These are phyloP conservation scores for Athalia cordata DNA, from an alignment of 2,888 invertebrate genomes.

Conservation along the genomic window DNA sequence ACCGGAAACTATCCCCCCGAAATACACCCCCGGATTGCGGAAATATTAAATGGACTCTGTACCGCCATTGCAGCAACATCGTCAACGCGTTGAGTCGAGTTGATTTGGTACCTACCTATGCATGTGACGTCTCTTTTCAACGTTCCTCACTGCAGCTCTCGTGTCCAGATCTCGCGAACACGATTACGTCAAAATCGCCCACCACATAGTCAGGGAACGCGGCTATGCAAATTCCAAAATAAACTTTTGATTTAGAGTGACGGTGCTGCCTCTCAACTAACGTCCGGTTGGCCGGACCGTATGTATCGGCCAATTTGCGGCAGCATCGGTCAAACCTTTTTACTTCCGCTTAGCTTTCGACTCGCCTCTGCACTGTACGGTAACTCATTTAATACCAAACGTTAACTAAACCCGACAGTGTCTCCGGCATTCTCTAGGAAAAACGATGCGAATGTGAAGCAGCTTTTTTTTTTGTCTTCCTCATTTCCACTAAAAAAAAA, in stretches of 20 bases:
- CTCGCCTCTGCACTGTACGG: slow-evolving; percentile 4
- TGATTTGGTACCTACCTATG: background rate
- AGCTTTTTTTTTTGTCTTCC: no score
- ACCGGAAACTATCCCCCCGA: slow-evolving; percentile 51
- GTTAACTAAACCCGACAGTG: background rate
- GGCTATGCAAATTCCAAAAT: slow-evolving; percentile 34
- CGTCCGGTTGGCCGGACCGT: slow-evolving; percentile 33
- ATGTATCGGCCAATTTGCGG: slow-evolving; percentile 43
- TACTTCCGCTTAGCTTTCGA: slow-evolving; percentile 30
- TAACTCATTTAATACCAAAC: background rate
- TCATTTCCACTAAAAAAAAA: no score
- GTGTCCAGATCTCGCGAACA: slow-evolving; percentile 14
- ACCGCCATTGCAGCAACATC: no score
- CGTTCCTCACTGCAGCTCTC: no score
- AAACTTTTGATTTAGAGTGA: slow-evolving; percentile 46
- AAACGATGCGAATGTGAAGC: no score
- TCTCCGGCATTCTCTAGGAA: background rate
- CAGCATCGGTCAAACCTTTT: slow-evolving; percentile 34
- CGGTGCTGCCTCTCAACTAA: slow-evolving; percentile 20
- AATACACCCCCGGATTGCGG: slow-evolving; percentile 57
- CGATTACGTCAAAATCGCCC: slow-evolving; percentile 45
- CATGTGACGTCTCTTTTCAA: no score
- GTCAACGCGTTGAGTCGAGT: slow-evolving; percentile 1
- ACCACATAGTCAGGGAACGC: slow-evolving; percentile 11
- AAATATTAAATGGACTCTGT: slow-evolving; percentile 52